Evolutionary conservation across 1,140 invertebrate species (phyloP).

Genomic region (Lucilia sericata): DNA sequence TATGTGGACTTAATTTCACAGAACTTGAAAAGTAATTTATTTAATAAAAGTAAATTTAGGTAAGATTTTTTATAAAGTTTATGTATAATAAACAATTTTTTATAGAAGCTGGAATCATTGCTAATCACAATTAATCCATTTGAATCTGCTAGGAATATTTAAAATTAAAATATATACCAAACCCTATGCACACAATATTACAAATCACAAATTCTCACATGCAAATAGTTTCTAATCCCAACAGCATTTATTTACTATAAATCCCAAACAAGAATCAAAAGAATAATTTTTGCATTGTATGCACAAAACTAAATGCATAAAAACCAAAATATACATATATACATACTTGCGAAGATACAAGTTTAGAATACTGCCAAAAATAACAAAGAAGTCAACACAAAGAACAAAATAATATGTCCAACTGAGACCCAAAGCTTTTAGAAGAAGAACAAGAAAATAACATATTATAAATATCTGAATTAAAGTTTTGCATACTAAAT

Average conservation of each 20-base stretch:
- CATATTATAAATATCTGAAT: background rate
- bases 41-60: too few species aligned
- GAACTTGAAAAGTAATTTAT: too few species aligned
- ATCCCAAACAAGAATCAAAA: background rate
- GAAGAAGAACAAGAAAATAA: too few species aligned
- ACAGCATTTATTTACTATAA: background rate
- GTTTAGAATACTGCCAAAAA: background rate
- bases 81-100: too few species aligned
- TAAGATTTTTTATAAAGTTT: too few species aligned
- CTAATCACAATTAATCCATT: too few species aligned
- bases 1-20: too few species aligned
- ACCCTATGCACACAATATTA: too few species aligned
- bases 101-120: too few species aligned
- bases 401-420: background rate
- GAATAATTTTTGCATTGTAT: background rate
- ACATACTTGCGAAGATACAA: background rate
- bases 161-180: too few species aligned
- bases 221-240: background rate
- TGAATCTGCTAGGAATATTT: too few species aligned
- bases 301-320: background rate
- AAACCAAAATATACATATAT: background rate
- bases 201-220: background rate
- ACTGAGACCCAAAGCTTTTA: background rate
- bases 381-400: constrained; percentile 2
- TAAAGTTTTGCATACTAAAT: constrained; percentile 6